These are phyloP conservation scores for Siniperca knerii DNA, from an alignment of 2,113 vertebrate species.

Conservation along the genomic window DNA sequence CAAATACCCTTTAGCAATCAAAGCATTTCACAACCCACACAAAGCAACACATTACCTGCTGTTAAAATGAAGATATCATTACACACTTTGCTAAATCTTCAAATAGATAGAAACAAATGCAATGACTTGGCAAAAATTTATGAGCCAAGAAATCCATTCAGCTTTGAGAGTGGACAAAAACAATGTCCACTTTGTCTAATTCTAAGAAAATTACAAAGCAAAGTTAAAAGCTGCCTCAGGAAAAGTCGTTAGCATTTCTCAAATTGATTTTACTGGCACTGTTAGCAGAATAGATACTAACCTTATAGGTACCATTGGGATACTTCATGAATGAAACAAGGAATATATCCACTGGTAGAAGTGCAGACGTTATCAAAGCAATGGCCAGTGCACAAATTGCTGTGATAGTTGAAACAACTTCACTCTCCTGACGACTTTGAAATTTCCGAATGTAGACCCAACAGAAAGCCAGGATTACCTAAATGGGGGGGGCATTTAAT, in stretches of 20 bases:
- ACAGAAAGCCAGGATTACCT: conserved; percentile 95
- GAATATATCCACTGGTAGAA: conserved; percentile 98
- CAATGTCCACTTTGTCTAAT: conserved; percentile 5
- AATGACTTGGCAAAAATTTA: conserved; percentile 40
- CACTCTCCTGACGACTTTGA: conserved; percentile 96
- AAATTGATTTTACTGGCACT: conserved; percentile 32
- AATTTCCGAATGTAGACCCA: conserved; percentile 98
- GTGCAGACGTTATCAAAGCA: conserved; percentile 95
- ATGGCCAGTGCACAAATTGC: conserved; percentile 95
- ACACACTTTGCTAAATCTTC: conserved; percentile 40
- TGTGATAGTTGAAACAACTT: conserved; percentile 96
- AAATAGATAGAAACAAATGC: conserved; percentile 31
- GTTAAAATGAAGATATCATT: conserved; percentile 36
- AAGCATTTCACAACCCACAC: conserved; percentile 21
- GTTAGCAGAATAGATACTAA: conserved; percentile 71
- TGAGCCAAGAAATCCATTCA: conserved; percentile 43
- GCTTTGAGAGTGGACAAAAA: conserved; percentile 42
- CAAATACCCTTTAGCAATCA: conserved; percentile 26
- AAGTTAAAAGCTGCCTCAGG: conserved; percentile 36
- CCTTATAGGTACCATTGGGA: conserved; percentile 98
- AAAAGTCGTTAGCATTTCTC: conserved; percentile 22
- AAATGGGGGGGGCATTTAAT: conserved; percentile 30
- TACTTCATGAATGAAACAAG: conserved; percentile 98
- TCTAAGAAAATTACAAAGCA: conserved; percentile 31
- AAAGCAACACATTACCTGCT: conserved; percentile 48